Base-by-base conservation (phyloP, 2,888 invertebrate species). In the Sphaeridia pumilis region DNA sequence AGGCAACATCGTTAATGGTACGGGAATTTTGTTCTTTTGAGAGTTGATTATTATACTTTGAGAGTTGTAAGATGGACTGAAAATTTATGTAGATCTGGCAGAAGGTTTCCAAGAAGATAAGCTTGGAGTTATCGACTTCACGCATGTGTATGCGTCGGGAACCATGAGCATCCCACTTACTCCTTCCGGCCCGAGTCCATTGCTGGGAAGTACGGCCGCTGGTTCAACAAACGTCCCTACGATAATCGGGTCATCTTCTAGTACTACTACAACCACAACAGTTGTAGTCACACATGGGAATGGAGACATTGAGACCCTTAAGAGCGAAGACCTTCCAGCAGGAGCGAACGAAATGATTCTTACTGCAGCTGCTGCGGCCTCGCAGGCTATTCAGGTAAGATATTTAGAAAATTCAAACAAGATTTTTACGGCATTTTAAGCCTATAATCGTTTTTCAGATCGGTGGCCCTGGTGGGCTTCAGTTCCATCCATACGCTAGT, bases 271-370 rank as follows among this genome's bases (percentile, higher is more conserved):
- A 1, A 64, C 62, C 1, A 64, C 64, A 4, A 64, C 64, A 10
- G 63, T 63, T 17, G 63, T 63, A 17, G 64, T 64, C 1, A 63
- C 63, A 24, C 62, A 63, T 46, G 62, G 63, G 12, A 62, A 64
- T 52, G 64, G 64, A 53, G 64, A 63, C 49, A 63, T 60, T 14
- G 62, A 64, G 56, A 64, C 64, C 46, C 61, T 64, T 49, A 60
- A 64, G 45, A 62, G 64, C 43, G 63, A 64, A 21, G 55, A 59
- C 26, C 52, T 64, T 24, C 60, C 60, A 27, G 60, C 63, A 4
- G 64, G 61, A 49, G 55, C 61, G 10, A 63, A 60, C 51, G 62
- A 64, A 54, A 61, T 64, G 4, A 57, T 63, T 52, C 60, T 46
- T 53, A 59, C 59, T 35, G 59, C 59, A 20, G 62, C 64, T 24